These are phyloP conservation scores for Conus betulinus DNA, from an alignment of 1,140 invertebrate genomes.

Conservation along the genomic window DNA sequence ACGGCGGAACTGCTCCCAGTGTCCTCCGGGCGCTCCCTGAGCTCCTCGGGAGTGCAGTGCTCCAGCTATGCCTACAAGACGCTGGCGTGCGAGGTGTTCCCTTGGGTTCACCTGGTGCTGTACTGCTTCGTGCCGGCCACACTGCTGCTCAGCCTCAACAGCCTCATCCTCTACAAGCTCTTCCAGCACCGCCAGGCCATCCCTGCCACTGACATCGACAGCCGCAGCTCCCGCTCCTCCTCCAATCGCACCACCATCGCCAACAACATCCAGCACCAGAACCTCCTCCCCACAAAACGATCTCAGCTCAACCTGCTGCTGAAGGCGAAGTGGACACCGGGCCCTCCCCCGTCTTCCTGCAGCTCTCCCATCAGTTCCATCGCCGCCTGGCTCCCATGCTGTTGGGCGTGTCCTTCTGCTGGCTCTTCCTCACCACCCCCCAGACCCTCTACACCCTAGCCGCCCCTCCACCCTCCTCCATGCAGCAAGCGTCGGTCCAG, in stretches of 20 bases:
- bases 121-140: slow-evolving; percentile 71
- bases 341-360: neutral
- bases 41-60: slow-evolving; percentile 39
- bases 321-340: neutral
- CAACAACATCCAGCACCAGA: neutral
- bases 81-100: slow-evolving; percentile 55
- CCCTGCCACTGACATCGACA: neutral
- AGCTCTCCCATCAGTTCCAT: slow-evolving; percentile 47
- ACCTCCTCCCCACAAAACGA: neutral
- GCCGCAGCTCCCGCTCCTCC: neutral
- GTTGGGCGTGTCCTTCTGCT: slow-evolving; percentile 69
- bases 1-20: slow-evolving; percentile 59
- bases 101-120: slow-evolving; percentile 69
- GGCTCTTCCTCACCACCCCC: slow-evolving; percentile 72
- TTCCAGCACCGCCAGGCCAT: slow-evolving; percentile 48
- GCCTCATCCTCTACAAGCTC: slow-evolving; percentile 59
- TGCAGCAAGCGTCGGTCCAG: slow-evolving; percentile 40
- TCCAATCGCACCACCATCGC: neutral
- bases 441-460: slow-evolving; percentile 64
- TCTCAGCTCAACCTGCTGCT: slow-evolving; percentile 24
- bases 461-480: slow-evolving; percentile 43
- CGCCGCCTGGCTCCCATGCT: slow-evolving; percentile 68
- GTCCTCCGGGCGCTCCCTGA: slow-evolving; percentile 25
- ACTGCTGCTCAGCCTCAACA: slow-evolving; percentile 68
- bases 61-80: slow-evolving; percentile 37